Percentiles rank a stretch among this genome's conserved stretches.
phyloP scores from a whole-genome alignment of 2,888 invertebrate species.

The Trichogramma evanescens region DNA sequence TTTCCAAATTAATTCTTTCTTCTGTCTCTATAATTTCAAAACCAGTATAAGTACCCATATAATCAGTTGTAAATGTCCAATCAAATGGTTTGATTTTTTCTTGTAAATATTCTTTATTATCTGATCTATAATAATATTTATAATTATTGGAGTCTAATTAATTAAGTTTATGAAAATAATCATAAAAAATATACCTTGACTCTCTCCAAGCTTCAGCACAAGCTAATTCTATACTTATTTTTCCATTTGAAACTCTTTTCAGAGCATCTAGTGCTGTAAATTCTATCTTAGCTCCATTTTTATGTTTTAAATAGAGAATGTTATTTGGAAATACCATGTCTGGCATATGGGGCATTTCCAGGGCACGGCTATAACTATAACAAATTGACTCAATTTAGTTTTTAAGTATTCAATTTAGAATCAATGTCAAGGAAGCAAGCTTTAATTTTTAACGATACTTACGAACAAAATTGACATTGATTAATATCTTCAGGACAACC shows the following conservation, averaged over 20 bases:
- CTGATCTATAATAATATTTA: conserved; percentile 52
- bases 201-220: conserved; percentile 88
- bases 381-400: conserved; percentile 12
- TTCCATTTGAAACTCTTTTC: conserved; percentile 67
- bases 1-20: conserved; percentile 77
- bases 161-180: neutral
- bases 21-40: conserved; percentile 59
- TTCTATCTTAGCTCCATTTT: conserved; percentile 61
- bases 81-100: conserved; percentile 85
- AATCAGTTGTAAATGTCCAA: conserved; percentile 95
- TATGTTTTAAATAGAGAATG: conserved; percentile 63
- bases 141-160: neutral
- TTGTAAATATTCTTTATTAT: conserved; percentile 53
- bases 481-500: conserved; percentile 47
- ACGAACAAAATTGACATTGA: conserved; percentile 58
- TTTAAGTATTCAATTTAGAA: conserved; percentile 1
- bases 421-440: neutral
- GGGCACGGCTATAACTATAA: conserved; percentile 63
- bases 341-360: conserved; percentile 85
- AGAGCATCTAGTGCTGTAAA: conserved; percentile 91
- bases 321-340: conserved; percentile 99
- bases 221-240: conserved; percentile 74
- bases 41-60: conserved; percentile 71
- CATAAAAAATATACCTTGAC: conserved; percentile 58
- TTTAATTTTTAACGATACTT: conserved; percentile 21